phyloP scores from a whole-genome alignment of 2,113 vertebrate species.

The Dinomys branickii region DNA sequence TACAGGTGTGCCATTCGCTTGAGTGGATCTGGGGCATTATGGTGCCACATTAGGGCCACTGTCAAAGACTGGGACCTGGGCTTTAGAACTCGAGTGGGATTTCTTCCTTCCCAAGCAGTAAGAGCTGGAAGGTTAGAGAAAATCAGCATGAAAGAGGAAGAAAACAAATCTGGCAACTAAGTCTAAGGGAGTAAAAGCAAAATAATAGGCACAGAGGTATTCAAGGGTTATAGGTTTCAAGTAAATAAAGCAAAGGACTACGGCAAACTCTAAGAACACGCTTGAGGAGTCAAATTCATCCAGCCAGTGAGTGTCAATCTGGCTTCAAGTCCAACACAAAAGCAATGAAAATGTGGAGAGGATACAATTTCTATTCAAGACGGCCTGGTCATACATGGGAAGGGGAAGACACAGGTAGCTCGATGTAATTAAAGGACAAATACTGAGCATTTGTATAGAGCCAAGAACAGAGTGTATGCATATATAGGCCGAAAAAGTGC shows the following conservation, averaged over 20 bases:
- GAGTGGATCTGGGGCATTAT: not conserved
- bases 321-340: not conserved
- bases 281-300: not conserved
- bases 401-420: not conserved
- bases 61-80: not conserved
- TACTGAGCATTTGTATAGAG: not conserved
- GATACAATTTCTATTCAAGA: not conserved
- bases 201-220: not conserved
- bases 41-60: not conserved
- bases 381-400: not conserved
- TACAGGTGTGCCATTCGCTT: not conserved
- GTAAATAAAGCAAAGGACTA: not conserved
- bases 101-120: not conserved
- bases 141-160: not conserved
- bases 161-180: not conserved
- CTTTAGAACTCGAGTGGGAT: not conserved
- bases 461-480: not conserved
- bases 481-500: not conserved
- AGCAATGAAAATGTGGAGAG: not conserved
- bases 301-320: not conserved
- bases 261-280: not conserved
- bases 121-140: conserved; percentile 19
- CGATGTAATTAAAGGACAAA: not conserved
- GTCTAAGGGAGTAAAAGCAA: not conserved
- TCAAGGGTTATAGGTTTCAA: not conserved